These are phyloP conservation scores for Arothron firmamentum DNA, from an alignment of 2,113 vertebrate species.

Conservation along the genomic window DNA sequence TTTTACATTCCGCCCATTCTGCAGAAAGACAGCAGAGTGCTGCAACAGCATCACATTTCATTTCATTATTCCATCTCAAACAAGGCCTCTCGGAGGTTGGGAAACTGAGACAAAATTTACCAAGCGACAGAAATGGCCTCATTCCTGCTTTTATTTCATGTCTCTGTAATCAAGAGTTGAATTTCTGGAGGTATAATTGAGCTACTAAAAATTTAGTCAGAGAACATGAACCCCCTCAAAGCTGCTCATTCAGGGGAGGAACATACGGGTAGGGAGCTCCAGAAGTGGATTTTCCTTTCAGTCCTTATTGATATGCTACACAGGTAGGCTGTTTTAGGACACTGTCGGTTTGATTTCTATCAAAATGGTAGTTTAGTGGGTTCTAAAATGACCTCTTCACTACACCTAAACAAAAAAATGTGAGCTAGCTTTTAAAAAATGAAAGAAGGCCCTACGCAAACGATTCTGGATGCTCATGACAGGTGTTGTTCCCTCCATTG, in stretches of 20 bases:
- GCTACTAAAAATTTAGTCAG: no score
- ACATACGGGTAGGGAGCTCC: constrained; percentile 4
- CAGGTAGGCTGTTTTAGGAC: constrained; percentile 47
- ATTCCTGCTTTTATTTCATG: neutral
- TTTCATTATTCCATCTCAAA: constrained; percentile 44
- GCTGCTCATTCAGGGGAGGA: constrained; percentile 5
- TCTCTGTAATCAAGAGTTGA: neutral
- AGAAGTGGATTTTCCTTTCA: constrained; percentile 4
- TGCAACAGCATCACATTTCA: constrained; percentile 26
- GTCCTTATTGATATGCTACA: constrained; percentile 51
- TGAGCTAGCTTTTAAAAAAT: constrained; percentile 21
- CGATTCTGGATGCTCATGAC: neutral
- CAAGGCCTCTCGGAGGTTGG: constrained; percentile 1
- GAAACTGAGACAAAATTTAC: constrained; percentile 22
- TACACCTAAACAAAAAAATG: constrained; percentile 39
- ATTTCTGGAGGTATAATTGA: neutral
- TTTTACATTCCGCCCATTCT: constrained; percentile 52
- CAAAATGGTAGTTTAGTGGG: constrained; percentile 51
- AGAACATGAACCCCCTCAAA: neutral
- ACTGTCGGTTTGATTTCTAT: constrained; percentile 57
- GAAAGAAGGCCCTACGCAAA: neutral
- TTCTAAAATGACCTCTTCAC: constrained; percentile 60
- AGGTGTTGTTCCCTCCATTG: no score
- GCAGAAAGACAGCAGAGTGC: constrained; percentile 45
- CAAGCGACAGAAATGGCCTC: constrained; percentile 6